Conservation (phyloP, 1,140 invertebrate species). For the Muscidifurax raptorellus region DNA sequence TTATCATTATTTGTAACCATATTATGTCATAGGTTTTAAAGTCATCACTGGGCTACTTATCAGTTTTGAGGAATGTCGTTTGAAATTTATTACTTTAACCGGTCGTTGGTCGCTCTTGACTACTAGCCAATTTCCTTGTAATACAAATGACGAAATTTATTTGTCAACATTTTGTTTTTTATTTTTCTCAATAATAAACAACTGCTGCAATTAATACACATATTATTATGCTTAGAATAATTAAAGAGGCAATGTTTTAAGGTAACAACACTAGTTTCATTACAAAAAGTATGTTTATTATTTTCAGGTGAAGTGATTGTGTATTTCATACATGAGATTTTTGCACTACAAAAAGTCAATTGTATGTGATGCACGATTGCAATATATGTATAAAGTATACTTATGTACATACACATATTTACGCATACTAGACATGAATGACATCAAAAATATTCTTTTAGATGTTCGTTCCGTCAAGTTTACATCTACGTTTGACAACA, state of each 20-base stretch:
- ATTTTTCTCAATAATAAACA: no score
- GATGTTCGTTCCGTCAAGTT: not conserved
- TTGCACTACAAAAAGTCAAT: conserved; percentile 37
- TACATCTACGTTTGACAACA: not conserved
- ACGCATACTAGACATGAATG: not conserved
- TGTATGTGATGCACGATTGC: conserved; percentile 24
- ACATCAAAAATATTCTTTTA: not conserved
- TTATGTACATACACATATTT: not conserved
- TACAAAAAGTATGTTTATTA: conserved; percentile 59
- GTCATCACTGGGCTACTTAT: conserved; percentile 5
- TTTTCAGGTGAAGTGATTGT: conserved; percentile 53
- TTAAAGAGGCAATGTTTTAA: not conserved
- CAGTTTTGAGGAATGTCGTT: conserved; percentile 5
- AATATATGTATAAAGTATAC: not conserved
- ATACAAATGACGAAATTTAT: no score
- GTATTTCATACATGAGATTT: conserved; percentile 48
- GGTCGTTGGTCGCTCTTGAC: no score
- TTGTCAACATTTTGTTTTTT: no score
- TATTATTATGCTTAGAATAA: not conserved
- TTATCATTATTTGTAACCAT: not conserved
- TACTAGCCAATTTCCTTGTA: no score
- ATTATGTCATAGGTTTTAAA: conserved; percentile 1
- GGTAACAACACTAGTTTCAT: conserved; percentile 16
- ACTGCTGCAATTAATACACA: no score
- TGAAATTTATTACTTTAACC: not conserved